Evolutionary conservation across 1,140 invertebrate species (phyloP).

Genomic region (Drosophila leontia): DNA sequence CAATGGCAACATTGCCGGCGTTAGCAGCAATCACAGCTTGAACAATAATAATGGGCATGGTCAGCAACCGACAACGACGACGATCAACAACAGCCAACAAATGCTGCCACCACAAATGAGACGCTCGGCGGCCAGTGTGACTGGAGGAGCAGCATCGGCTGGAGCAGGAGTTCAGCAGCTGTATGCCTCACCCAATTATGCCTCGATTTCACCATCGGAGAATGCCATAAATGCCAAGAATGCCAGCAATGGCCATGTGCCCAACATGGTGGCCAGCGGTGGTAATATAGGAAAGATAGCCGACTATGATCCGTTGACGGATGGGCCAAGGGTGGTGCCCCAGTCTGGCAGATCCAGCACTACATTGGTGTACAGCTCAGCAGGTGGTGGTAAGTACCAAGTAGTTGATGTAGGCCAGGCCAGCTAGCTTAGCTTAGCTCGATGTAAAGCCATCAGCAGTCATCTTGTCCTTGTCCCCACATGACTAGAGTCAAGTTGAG

Average conservation of each 20-base stretch:
- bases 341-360: constrained; percentile 91
- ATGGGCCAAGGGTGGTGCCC: constrained; percentile 89
- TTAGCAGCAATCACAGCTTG: constrained; percentile 31
- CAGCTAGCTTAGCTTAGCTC: constrained; percentile 64
- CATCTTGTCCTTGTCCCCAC: constrained; percentile 71
- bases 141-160: not conserved
- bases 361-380: constrained; percentile 94
- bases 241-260: constrained; percentile 64
- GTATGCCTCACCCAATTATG: constrained; percentile 70
- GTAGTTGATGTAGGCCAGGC: constrained; percentile 38
- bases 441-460: constrained; percentile 37
- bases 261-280: constrained; percentile 32
- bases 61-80: constrained; percentile 6
- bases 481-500: not conserved
- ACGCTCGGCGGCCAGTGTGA: constrained; percentile 45
- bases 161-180: constrained; percentile 60
- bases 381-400: constrained; percentile 51
- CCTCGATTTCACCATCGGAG: constrained; percentile 71
- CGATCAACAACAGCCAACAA: constrained; percentile 35
- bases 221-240: constrained; percentile 59
- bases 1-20: constrained; percentile 40
- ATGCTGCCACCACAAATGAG: constrained; percentile 51
- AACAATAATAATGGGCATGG: constrained; percentile 57
- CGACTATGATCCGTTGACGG: constrained; percentile 91
- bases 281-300: constrained; percentile 89